A percentile compares a stretch with the other conserved stretches of the same genome.
phyloP scores from a whole-genome alignment of 2,888 invertebrate genomes.

The Megastigmus dorsalis region DNA sequence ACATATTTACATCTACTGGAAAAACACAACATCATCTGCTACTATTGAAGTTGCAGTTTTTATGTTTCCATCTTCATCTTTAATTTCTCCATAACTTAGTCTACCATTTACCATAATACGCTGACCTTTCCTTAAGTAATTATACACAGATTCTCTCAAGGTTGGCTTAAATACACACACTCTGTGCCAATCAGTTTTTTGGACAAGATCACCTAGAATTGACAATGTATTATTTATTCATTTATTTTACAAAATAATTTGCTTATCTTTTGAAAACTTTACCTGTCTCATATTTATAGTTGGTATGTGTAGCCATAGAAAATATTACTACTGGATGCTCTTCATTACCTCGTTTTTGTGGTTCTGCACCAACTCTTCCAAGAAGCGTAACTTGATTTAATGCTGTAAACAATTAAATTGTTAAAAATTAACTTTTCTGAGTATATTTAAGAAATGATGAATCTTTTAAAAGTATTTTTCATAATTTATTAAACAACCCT shows the following conservation, averaged over 20 bases:
- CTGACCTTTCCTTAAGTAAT: constrained; percentile 90
- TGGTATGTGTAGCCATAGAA: constrained; percentile 91
- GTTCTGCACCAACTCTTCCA: constrained; percentile 92
- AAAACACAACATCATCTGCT: constrained; percentile 92
- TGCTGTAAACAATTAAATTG: constrained; percentile 79
- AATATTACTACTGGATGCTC: constrained; percentile 92
- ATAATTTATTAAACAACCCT: too few species aligned
- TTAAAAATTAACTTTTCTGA: not conserved
- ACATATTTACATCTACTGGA: constrained; percentile 64
- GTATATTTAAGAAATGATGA: not conserved
- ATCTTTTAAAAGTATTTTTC: not conserved
- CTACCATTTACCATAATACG: constrained; percentile 88
- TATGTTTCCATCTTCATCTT: constrained; percentile 84
- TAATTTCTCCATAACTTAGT: constrained; percentile 89
- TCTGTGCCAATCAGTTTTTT: constrained; percentile 95
- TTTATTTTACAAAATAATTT: not conserved
- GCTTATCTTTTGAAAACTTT: constrained; percentile 43
- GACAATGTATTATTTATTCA: constrained; percentile 57
- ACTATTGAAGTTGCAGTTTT: constrained; percentile 86
- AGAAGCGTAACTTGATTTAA: constrained; percentile 89
- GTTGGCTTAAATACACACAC: constrained; percentile 90
- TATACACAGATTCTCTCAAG: constrained; percentile 86
- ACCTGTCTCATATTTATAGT: constrained; percentile 81
- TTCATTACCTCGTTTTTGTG: constrained; percentile 87
- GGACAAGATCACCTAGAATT: constrained; percentile 85